Base-by-base conservation (phyloP, 2,888 invertebrate species). In the Amphipoea lucens region DNA sequence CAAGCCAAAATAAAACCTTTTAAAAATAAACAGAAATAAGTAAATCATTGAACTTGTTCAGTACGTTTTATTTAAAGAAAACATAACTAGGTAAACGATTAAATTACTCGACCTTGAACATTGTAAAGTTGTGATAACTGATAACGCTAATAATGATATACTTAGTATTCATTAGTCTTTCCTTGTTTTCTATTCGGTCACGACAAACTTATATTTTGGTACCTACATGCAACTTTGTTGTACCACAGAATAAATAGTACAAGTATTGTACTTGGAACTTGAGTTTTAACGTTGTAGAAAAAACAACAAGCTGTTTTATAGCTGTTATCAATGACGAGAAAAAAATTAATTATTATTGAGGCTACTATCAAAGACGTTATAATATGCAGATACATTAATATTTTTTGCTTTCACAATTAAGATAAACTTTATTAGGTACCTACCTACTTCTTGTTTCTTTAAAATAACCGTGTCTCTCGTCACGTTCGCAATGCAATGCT, bases 121-220 rank as follows among this genome's bases (percentile, higher is more conserved):
- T 54, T 62, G 40, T 68, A 29, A 57, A 62, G 45, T 84, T 73
- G 12, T 62, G 75, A 78, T 85, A 78, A 78, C 57, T 74, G 73
- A 76, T 78, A 82, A 85, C 75, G 60, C 42, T 57, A 5, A 40
- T 65, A 48, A n/a, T 40, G 40, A 4, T 40, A 40, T 70, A 66
- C 48, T 57, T 51, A 23, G 40, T 68, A 71, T 54, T 68, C 2
- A n/a, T 62, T 74, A 23, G 42, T 40, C n/a, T 70, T 78, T 85
- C 66, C 70, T 85, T 73, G 57, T 84, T 75, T 85, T 77, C 62
- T 73, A 68, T 78, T 79, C 54, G 40, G 72, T 72, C 29, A 80
- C 48, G 60, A 65, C 36, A 29, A n/a, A 20, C 29, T 23, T 29
- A 65, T 75, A 65, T 60, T 67, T 62, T 51, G 1, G 29, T 74